Percentiles rank a stretch among this genome's conserved stretches.
Evolutionary conservation across 1,140 invertebrate species (phyloP).

Genomic region (Drosophila bipectinata): DNA sequence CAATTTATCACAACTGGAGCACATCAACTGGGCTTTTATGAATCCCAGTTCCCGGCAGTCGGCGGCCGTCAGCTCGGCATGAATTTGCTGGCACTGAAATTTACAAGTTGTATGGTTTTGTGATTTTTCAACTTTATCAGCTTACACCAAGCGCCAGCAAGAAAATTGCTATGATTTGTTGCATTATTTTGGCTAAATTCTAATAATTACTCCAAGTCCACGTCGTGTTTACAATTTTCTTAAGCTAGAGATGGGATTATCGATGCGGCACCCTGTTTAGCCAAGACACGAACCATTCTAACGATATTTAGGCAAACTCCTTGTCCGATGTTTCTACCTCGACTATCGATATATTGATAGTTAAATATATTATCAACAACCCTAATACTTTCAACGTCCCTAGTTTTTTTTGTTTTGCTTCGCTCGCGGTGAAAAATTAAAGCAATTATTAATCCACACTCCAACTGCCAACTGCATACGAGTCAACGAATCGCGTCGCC

Average conservation of each 20-base stretch:
- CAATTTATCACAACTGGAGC: conserved; percentile 94
- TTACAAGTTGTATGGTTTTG: not conserved
- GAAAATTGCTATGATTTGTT: conserved; percentile 18
- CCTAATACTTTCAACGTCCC: conserved; percentile 30
- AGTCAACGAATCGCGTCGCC: conserved; percentile 14
- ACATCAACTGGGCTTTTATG: conserved; percentile 93
- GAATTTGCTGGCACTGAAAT: conserved; percentile 39
- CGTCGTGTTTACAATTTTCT: conserved; percentile 67
- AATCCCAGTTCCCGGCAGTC: conserved; percentile 95
- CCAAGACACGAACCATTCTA: too few species aligned
- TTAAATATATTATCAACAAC: not conserved
- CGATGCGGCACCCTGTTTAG: not conserved
- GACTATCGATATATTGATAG: conserved; percentile 5
- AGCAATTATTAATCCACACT: conserved; percentile 23
- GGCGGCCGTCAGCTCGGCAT: conserved; percentile 61
- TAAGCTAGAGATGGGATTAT: not conserved
- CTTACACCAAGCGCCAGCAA: conserved; percentile 46
- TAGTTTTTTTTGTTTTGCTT: conserved; percentile 51
- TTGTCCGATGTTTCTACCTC: not conserved
- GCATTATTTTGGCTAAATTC: conserved; percentile 49
- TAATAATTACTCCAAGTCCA: conserved; percentile 61
- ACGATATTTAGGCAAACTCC: not conserved
- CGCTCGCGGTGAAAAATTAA: conserved; percentile 29
- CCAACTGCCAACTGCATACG: conserved; percentile 4
- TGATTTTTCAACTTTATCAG: not conserved